Conservation (phyloP, 2,888 invertebrate genomes). For the Ischnus inquisitorius region DNA sequence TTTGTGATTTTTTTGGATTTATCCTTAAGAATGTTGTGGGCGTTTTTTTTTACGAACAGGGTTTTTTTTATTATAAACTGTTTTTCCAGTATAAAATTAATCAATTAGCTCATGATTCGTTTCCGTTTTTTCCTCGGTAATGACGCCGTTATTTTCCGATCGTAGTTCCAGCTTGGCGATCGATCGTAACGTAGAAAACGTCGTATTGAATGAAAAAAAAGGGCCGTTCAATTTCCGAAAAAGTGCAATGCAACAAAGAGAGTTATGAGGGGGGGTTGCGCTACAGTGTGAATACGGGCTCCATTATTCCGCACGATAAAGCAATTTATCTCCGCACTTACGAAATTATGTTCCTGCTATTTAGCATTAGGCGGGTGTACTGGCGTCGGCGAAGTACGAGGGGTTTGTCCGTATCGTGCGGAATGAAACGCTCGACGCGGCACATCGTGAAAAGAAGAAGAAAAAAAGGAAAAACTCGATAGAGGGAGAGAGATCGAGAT, state of each 20-base stretch:
- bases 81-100: neutral
- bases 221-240: constrained; percentile 74
- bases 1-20: too few relatives aligned
- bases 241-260: constrained; percentile 78
- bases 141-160: too few relatives aligned
- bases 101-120: neutral
- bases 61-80: too few relatives aligned
- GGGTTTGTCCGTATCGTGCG: constrained; percentile 25
- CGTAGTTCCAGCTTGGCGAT: neutral
- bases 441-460: constrained; percentile 23
- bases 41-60: neutral
- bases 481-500: constrained; percentile 56
- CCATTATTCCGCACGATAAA: constrained; percentile 85
- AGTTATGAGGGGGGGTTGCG: constrained; percentile 77
- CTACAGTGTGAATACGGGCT: constrained; percentile 76
- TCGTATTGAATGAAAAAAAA: constrained; percentile 8
- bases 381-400: constrained; percentile 47
- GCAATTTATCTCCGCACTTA: constrained; percentile 81
- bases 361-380: constrained; percentile 78
- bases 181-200: constrained; percentile 6
- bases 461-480: constrained; percentile 51
- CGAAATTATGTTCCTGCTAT: constrained; percentile 81
- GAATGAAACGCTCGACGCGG: constrained; percentile 30
- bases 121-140: neutral
- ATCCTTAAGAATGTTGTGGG: too few relatives aligned